Evolutionary conservation across 1,140 invertebrate genomes (phyloP), one percentile per base, ranked within the genome.

Genomic region (Aphaenogaster rudis): DNA sequence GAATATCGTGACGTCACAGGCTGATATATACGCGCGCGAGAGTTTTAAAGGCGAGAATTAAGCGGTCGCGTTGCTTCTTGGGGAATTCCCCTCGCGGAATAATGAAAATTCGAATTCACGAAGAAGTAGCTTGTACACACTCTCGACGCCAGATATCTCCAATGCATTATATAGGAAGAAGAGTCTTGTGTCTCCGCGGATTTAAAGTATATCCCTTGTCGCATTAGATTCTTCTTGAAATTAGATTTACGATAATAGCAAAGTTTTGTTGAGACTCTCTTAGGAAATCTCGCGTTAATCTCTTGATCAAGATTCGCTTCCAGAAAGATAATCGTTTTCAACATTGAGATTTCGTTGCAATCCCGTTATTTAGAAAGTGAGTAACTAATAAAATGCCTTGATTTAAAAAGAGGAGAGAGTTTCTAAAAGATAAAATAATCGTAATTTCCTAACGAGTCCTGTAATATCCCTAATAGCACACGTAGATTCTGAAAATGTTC

Each of bases 381-480:
- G 33, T 64, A 42, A 36, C 8, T 21, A 54, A 36, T 2, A 72
- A n/a, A 52, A 72, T 57, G 4, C 1, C 5, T n/a, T 42, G 7
- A 17, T 77, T 48, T 13, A n/a, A 36, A 17, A 28, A 13, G 0
- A 6, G 6, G 45, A 21, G 50, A n/a, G 39, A 9, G 3, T 17
- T 36, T 21, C 3, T 61, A 79, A 52, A 17, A 50, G 5, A 39
- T 80, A 52, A 57, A 71, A 0, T 57, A 79, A 64, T 66, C 21
- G 13, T n/a, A 33, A 2, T 17, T 3, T 9, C 4, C 7, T 52
- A 72, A 71, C 8, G 3, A 71, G 9, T 2, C 4, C 5, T 11
- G 8, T 36, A 76, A 84, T 42, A 50, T 28, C 28, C 28, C 28
- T 28, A 28, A 28, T 28, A 28, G 28, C 28, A 28, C 28, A 28